Evolutionary conservation across 1,140 invertebrate species (phyloP).

Genomic region (Atta colombica): DNA sequence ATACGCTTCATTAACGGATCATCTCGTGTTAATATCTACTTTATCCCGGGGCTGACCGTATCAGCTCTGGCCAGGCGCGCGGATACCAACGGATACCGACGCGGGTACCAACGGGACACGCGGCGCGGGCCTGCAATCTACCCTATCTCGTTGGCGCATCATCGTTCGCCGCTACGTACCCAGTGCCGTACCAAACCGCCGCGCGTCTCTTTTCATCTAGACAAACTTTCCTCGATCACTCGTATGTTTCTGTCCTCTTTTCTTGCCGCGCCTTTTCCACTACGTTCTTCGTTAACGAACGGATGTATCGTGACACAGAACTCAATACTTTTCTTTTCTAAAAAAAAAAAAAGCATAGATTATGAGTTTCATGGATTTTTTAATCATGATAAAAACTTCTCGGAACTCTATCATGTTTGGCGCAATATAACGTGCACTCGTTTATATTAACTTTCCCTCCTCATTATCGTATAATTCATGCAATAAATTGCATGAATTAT

Average conservation of each 20-base stretch:
- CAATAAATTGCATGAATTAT: no score
- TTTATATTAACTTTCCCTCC: slow-evolving; percentile 4
- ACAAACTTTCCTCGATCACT: slow-evolving; percentile 47
- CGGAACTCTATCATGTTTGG: background rate
- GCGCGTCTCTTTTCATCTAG: slow-evolving; percentile 43
- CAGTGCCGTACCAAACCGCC: slow-evolving; percentile 56
- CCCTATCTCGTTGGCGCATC: slow-evolving; percentile 79
- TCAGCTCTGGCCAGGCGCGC: slow-evolving; percentile 82
- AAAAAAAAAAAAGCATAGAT: slow-evolving; percentile 2
- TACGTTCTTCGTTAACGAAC: slow-evolving; percentile 22
- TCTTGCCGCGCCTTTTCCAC: slow-evolving; percentile 5
- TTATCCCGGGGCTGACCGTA: slow-evolving; percentile 85
- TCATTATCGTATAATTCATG: no score
- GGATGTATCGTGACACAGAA: background rate
- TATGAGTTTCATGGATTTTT: background rate
- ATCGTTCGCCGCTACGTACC: slow-evolving; percentile 69
- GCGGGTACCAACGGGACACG: slow-evolving; percentile 68
- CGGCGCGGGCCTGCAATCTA: slow-evolving; percentile 76
- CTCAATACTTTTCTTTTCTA: background rate
- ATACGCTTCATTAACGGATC: slow-evolving; percentile 88
- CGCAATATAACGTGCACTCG: background rate
- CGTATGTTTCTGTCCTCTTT: slow-evolving; percentile 40
- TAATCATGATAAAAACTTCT: background rate
- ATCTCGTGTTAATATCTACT: slow-evolving; percentile 88
- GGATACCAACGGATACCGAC: slow-evolving; percentile 70